Evolutionary conservation across 1,140 invertebrate genomes (phyloP).

Genomic region (Yoshiicerus persimilis): DNA sequence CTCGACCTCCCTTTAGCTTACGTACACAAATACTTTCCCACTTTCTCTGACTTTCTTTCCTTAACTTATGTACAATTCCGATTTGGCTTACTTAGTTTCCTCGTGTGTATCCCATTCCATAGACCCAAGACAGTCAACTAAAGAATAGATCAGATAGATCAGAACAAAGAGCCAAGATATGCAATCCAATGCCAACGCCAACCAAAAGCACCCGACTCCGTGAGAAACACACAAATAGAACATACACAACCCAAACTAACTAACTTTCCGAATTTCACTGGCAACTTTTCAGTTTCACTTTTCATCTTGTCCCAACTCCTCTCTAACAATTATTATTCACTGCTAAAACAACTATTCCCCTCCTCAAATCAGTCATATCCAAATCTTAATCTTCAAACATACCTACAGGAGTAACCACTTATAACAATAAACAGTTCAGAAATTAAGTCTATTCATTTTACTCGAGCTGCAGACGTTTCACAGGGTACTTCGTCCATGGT

Average conservation of each 20-base stretch:
- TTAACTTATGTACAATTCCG: slow-evolving; percentile 16
- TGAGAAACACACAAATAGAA: background rate
- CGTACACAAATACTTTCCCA: background rate
- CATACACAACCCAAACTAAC: background rate
- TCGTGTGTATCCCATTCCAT: background rate
- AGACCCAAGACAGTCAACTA: background rate
- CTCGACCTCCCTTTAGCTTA: background rate
- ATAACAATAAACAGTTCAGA: too few relatives aligned
- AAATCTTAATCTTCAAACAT: too few relatives aligned
- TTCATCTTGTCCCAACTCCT: background rate
- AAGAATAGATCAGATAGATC: background rate
- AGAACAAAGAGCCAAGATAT: background rate
- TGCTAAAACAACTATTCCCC: background rate
- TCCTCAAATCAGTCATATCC: background rate
- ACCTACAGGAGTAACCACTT: too few relatives aligned
- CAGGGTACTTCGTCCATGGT: too few relatives aligned
- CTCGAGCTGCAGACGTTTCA: too few relatives aligned
- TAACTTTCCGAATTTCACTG: background rate
- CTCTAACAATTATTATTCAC: background rate
- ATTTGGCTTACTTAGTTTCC: background rate
- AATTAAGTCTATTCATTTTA: too few relatives aligned
- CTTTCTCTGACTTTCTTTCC: background rate
- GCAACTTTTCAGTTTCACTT: background rate
- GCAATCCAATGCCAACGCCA: background rate
- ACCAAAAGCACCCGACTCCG: background rate